Base-by-base conservation (phyloP, 2,888 invertebrate species). In the Philaethria dido region DNA sequence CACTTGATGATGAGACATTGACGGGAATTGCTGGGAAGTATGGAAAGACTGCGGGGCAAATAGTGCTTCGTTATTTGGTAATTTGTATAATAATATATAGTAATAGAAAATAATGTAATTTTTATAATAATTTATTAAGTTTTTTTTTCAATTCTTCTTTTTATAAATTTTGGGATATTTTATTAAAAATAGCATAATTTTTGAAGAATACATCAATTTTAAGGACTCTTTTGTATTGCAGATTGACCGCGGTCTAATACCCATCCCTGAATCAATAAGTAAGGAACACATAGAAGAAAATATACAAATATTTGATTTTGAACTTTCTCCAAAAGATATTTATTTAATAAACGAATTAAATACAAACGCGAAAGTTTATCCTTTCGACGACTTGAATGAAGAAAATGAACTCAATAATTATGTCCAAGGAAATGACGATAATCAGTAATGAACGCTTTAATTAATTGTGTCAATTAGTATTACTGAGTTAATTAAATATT, bases 21-120 rank as follows among this genome's bases (percentile, higher is more conserved):
- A 77, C 87, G 1, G 84, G 84, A 47, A 93, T 96, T 18, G 94
- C 93, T 0, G 83, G 93, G 57, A 95, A 95, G 72, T 94, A 96
- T 73, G 88, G 89, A 0, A 96, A 95, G 87, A 93, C 89, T 0
- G 84, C 94, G 0, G 93, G 93, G 0, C 96, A 96, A 87, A 84
- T 96, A 29, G 89, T 94, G 3, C 80, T 96, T 20, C 90, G 95
- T 74, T 96, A 94, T 85, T 88, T 95, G 93, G 95, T 95, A 87
- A 14, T 54, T 18, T 36, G 54, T 18, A 2, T 22, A 33, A 6
- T 6, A 1, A 33, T 33, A 6, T 33, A 8, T 33, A 1, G 1
- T 33, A 8, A 33, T 6, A 33, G 9, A 4, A 29, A 29, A 4
- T 29, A 29, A 29, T 29, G n/a, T n/a, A n/a, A n/a, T n/a, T n/a